phyloP scores from a whole-genome alignment of 2,888 invertebrate genomes.

The Cosmia pyralina region DNA sequence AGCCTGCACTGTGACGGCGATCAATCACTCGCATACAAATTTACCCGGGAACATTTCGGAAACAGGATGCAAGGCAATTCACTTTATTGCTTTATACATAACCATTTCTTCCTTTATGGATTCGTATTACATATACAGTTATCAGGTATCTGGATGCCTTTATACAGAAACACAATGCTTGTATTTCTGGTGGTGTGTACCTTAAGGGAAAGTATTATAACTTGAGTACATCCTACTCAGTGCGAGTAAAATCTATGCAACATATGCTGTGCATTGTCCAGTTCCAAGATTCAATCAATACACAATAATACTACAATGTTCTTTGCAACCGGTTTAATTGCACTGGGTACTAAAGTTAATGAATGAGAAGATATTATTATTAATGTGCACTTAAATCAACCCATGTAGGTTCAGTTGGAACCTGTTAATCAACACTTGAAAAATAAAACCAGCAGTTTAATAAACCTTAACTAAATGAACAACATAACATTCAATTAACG shows the following conservation, averaged over 20 bases:
- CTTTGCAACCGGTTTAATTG: conserved; percentile 19
- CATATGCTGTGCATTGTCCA: background rate
- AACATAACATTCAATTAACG: conserved; percentile 54
- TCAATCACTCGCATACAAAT: conserved; percentile 76
- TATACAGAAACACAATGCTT: conserved; percentile 30
- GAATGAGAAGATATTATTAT: conserved; percentile 38
- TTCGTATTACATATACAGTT: conserved; percentile 52
- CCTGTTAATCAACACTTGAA: conserved; percentile 33
- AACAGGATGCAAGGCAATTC: conserved; percentile 76
- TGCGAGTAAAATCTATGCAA: background rate
- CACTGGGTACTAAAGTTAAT: conserved; percentile 32
- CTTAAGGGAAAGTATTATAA: conserved; percentile 15
- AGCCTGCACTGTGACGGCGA: conserved; percentile 70
- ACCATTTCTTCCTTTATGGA: conserved; percentile 62
- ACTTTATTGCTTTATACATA: conserved; percentile 72
- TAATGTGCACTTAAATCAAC: conserved; percentile 31
- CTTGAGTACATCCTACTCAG: background rate
- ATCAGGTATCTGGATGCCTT: conserved; percentile 35
- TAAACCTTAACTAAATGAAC: conserved; percentile 48
- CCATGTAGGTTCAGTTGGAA: conserved; percentile 20
- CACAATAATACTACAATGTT: conserved; percentile 11
- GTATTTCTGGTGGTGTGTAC: conserved; percentile 7
- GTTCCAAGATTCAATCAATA: conserved; percentile 26
- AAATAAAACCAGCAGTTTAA: conserved; percentile 30
- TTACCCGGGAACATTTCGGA: conserved; percentile 66